Percentiles rank a stretch among this genome's conserved stretches.
These are phyloP conservation scores for Mamestra brassicae DNA, from an alignment of 2,888 invertebrate genomes.

Conservation along the genomic window DNA sequence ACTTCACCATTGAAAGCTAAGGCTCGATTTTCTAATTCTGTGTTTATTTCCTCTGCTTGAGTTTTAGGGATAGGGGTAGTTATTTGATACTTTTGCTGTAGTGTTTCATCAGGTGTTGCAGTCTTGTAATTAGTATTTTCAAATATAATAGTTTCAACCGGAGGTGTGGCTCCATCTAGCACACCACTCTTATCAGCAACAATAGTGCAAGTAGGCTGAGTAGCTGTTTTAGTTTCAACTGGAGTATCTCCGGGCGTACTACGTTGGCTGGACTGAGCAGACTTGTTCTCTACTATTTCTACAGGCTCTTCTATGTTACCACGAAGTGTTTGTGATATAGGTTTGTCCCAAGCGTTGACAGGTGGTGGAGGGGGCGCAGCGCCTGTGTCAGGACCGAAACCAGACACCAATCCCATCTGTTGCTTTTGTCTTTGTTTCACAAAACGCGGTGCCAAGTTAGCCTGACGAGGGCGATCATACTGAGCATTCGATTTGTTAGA, in stretches of 20 bases:
- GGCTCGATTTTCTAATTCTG: constrained; percentile 88
- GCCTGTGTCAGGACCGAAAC: constrained; percentile 89
- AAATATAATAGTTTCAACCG: constrained; percentile 97
- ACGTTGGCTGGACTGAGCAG: constrained; percentile 85
- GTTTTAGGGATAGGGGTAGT: constrained; percentile 85
- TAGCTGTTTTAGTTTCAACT: constrained; percentile 78
- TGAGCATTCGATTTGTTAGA: constrained; percentile 81
- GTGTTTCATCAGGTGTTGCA: constrained; percentile 92
- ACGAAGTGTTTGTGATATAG: constrained; percentile 93
- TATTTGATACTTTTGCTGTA: constrained; percentile 92
- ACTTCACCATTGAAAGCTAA: constrained; percentile 86
- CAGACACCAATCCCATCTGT: constrained; percentile 83
- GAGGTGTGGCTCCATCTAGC: constrained; percentile 94
- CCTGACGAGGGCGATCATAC: constrained; percentile 90
- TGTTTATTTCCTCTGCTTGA: constrained; percentile 85
- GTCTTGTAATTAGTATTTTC: constrained; percentile 97
- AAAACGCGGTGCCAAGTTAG: constrained; percentile 94
- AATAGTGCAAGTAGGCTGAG: constrained; percentile 73
- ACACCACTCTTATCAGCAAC: constrained; percentile 90
- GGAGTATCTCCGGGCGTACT: constrained; percentile 86
- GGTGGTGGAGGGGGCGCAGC: constrained; percentile 93
- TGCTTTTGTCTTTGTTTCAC: constrained; percentile 93
- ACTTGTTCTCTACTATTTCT: constrained; percentile 80
- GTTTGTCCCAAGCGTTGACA: constrained; percentile 97
- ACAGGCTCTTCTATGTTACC: constrained; percentile 87